phyloP scores from a whole-genome alignment of 2,113 vertebrate species.

The Archocentrus centrarchus region DNA sequence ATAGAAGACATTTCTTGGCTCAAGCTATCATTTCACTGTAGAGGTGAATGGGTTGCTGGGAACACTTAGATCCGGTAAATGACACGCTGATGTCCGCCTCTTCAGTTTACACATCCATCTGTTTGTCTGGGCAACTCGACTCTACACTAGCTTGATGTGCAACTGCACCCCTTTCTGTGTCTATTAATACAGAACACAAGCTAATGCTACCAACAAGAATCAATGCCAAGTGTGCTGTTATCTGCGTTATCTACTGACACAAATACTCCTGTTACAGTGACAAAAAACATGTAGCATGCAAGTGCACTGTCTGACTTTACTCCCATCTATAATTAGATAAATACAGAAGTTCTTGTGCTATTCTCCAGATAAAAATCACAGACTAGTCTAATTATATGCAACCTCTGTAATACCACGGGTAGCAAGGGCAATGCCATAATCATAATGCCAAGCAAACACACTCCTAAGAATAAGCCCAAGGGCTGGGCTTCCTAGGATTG shows the following conservation, averaged over 20 bases:
- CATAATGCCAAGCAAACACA: constrained; percentile 54
- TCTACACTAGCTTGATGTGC: background rate
- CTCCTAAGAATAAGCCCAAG: constrained; percentile 32
- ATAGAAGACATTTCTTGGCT: constrained; percentile 41
- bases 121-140: background rate
- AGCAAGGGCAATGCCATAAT: background rate
- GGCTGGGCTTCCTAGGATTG: constrained; percentile 77
- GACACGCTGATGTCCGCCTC: constrained; percentile 18
- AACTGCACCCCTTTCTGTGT: background rate
- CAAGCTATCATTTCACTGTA: constrained; percentile 8
- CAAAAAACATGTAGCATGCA: background rate
- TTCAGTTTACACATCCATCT: constrained; percentile 19
- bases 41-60: constrained; percentile 52
- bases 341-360: constrained; percentile 8
- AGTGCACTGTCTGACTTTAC: background rate
- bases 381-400: constrained; percentile 29
- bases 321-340: constrained; percentile 32
- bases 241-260: background rate
- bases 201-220: background rate
- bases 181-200: background rate
- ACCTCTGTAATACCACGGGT: background rate
- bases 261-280: background rate
- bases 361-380: constrained; percentile 38
- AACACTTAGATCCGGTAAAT: constrained; percentile 31
- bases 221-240: background rate